Conservation (phyloP, 2,888 invertebrate species). For the Hypercompe scribonia region DNA sequence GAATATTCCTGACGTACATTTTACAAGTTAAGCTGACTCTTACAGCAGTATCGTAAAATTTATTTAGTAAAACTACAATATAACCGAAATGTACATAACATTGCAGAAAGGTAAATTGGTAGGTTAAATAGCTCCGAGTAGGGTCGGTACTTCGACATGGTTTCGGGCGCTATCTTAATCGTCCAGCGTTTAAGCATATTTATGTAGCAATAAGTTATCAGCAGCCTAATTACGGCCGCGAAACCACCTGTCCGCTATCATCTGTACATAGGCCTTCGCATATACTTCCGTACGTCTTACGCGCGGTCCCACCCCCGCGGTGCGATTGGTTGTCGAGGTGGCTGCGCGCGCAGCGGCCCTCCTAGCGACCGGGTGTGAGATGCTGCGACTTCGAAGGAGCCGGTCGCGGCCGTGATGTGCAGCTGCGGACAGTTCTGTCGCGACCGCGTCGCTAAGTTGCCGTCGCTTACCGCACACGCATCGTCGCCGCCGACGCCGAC, state of each 20-base stretch:
- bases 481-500: slow-evolving; percentile 37
- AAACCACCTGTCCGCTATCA: slow-evolving; percentile 87
- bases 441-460: slow-evolving; percentile 71
- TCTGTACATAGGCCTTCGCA: slow-evolving; percentile 87
- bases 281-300: slow-evolving; percentile 86
- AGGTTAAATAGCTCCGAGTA: slow-evolving; percentile 61
- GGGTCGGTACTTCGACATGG: slow-evolving; percentile 63
- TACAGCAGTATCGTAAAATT: slow-evolving; percentile 48
- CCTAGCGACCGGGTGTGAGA: slow-evolving; percentile 77
- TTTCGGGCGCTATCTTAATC: slow-evolving; percentile 79
- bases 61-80: slow-evolving; percentile 61
- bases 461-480: slow-evolving; percentile 51
- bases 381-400: slow-evolving; percentile 76
- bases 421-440: slow-evolving; percentile 75
- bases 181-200: slow-evolving; percentile 80
- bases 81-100: slow-evolving; percentile 62
- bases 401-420: slow-evolving; percentile 79
- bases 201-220: slow-evolving; percentile 85
- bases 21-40: slow-evolving; percentile 38
- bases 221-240: slow-evolving; percentile 84
- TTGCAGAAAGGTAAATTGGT: slow-evolving; percentile 63
- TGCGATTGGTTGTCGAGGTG: slow-evolving; percentile 73
- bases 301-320: slow-evolving; percentile 81
- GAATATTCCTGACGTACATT: slow-evolving; percentile 23
- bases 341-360: slow-evolving; percentile 84